phyloP scores from a whole-genome alignment of 2,888 invertebrate genomes.

The Polia nebulosa region DNA sequence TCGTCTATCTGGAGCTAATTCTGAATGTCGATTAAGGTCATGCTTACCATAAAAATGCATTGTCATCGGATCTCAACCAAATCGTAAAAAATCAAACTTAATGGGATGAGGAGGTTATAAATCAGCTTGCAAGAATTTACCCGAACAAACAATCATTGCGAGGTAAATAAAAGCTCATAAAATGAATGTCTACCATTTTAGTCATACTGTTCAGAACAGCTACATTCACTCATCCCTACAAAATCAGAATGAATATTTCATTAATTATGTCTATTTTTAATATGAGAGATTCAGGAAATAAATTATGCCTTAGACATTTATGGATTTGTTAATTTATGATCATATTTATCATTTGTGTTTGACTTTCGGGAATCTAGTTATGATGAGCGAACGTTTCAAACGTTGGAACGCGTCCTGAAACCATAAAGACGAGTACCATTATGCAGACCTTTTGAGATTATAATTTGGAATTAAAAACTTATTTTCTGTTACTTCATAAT shows the following conservation, averaged over 20 bases:
- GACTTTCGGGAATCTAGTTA: constrained; percentile 13
- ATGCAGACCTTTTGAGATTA: not conserved
- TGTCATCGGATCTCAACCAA: too few species aligned
- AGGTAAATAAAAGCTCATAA: too few species aligned
- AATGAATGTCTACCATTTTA: not conserved
- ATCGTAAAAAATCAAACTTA: too few species aligned
- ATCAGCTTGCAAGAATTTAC: too few species aligned
- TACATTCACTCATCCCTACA: not conserved
- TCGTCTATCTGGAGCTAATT: too few species aligned
- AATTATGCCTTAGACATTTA: constrained; percentile 12
- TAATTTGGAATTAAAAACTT: not conserved
- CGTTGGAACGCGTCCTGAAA: not conserved
- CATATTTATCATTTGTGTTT: constrained; percentile 29
- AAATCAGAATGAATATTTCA: too few species aligned
- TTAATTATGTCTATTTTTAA: not conserved
- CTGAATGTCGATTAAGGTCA: too few species aligned
- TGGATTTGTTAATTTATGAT: constrained; percentile 22
- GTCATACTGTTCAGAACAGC: not conserved
- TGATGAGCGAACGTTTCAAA: not conserved
- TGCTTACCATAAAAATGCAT: too few species aligned
- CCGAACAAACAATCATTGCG: too few species aligned
- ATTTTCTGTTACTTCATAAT: too few species aligned
- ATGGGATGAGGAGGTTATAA: too few species aligned
- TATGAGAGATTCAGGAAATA: not conserved
- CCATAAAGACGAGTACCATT: not conserved